Evolutionary conservation across 2,888 invertebrate genomes (phyloP), one percentile per base, ranked within the genome.

Genomic region (Stictocephala bisonia): DNA sequence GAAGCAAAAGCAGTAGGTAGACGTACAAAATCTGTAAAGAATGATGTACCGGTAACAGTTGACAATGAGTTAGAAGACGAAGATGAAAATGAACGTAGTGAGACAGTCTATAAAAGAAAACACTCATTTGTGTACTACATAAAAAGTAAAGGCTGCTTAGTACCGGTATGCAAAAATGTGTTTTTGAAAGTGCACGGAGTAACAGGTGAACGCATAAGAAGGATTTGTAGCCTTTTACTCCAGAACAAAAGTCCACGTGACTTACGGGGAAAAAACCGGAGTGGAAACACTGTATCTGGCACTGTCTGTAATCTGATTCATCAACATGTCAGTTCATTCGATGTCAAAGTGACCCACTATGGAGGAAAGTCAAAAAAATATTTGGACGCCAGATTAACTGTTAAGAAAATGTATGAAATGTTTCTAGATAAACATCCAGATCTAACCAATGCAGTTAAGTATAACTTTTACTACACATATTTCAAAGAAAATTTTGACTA

Each of bases 401-500:
- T 79, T 18, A 77, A 77, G 60, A 78, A 64, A 70, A 80, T 80
- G 77, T 77, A 80, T 75, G 70, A 71, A 35, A 75, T 79, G 72
- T 80, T 80, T 71, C 27, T 78, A 26, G 22, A 74, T 70, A 53
- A 75, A 72, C 24, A 76, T 72, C 78, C 77, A 50, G 77, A 80
- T 31, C 48, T 80, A 35, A 50, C 73, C 71, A 71, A 56, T 66
- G 48, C 18, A 53, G 75, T 79, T n/a, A 77, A 78, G 71, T 79
- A 79, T 48, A 77, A 78, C 53, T 79, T 79, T 75, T 80, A 78
- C 60, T 70, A 70, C 29, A 72, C 75, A 73, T 78, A 77, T 72
- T 77, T 78, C 69, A 76, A 77, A 71, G 74, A 78, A 51, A 79
- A 80, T 50, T 80, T 76, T 72, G 74, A 68, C 67, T 75, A 73